Evolutionary conservation across 2,113 vertebrate genomes (phyloP), one percentile per base, ranked within the genome.

Genomic region (Leptosomus discolor): DNA sequence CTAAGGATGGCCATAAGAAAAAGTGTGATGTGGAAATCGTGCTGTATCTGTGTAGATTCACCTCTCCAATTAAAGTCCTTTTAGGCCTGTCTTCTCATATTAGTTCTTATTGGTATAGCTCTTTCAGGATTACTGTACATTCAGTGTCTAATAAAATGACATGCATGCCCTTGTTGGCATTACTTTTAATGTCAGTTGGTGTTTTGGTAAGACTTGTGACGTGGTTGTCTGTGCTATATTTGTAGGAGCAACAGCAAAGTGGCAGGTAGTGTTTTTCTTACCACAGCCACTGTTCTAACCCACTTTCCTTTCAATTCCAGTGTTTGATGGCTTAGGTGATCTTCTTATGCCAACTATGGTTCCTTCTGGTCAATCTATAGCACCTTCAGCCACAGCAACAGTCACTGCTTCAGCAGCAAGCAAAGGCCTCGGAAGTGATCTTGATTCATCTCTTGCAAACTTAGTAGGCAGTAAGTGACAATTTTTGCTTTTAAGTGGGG

Each of bases 261-360:
- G 24, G 27, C 39, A 73, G 43, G 56, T 37, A 39, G 30, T 36
- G 51, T 63, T 71, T 92, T 82, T 51, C 58, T 70, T 85, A 58
- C 70, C 41, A 27, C 15, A 27, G 18, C 8, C 57, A 63, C 70
- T 78, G 5, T 92, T 79, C 70, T 93, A 73, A 95, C 81, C 48
- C 17, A 3, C 34, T 88, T 82, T 91, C 12, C 46, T 96, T 97
- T 97, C 69, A 69, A 86, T 98, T 98, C 58, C 92, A 99, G 99
- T 99, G 97, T 99, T 99, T 97, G 99, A 98, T 97, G 99, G 99
- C 96, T 98, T 99, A 99, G 99, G 99, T 81, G 99, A 99, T 97
- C 98, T 99, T 97, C 98, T 99, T 94, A 99, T 99, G 98, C 99
- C 99, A 46, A 98, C 99, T 15, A 97, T 99, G 98, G 99, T 98